These are phyloP conservation scores for Hypothenemus hampei DNA, from an alignment of 1,140 invertebrate species.

Conservation along the genomic window DNA sequence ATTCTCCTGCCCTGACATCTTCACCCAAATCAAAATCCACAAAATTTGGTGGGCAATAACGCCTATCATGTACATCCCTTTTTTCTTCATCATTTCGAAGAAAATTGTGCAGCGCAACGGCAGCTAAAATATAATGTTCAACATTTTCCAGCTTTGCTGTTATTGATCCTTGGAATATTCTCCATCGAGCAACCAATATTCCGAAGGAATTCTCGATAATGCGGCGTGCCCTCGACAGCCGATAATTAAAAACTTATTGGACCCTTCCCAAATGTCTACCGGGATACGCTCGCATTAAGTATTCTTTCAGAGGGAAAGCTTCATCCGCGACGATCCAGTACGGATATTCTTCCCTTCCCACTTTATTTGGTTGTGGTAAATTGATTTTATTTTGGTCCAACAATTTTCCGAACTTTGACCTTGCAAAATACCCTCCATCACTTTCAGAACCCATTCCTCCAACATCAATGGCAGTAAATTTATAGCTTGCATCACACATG, in stretches of 20 bases:
- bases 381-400: conserved; percentile 15
- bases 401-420: conserved; percentile 1
- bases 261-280: conserved; percentile 2
- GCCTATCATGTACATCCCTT: too few species aligned
- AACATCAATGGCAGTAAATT: conserved; percentile 45
- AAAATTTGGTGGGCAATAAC: too few species aligned
- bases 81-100: too few species aligned
- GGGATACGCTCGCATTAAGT: conserved; percentile 17
- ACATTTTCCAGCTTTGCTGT: too few species aligned
- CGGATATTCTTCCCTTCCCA: neutral
- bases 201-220: too few species aligned
- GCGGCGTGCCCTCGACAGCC: too few species aligned
- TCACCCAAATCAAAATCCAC: too few species aligned
- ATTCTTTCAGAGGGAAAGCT: conserved; percentile 14
- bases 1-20: too few species aligned
- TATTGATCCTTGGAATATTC: neutral
- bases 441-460: conserved; percentile 44
- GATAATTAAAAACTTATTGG: conserved; percentile 14
- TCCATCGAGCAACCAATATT: too few species aligned
- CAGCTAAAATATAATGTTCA: too few species aligned
- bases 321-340: conserved; percentile 12
- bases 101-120: too few species aligned
- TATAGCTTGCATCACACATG: conserved; percentile 44
- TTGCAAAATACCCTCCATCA: conserved; percentile 33
- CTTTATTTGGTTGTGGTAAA: conserved; percentile 10